Evolutionary conservation across 2,888 invertebrate genomes (phyloP).

Genomic region (Eumerus sabulonum): DNA sequence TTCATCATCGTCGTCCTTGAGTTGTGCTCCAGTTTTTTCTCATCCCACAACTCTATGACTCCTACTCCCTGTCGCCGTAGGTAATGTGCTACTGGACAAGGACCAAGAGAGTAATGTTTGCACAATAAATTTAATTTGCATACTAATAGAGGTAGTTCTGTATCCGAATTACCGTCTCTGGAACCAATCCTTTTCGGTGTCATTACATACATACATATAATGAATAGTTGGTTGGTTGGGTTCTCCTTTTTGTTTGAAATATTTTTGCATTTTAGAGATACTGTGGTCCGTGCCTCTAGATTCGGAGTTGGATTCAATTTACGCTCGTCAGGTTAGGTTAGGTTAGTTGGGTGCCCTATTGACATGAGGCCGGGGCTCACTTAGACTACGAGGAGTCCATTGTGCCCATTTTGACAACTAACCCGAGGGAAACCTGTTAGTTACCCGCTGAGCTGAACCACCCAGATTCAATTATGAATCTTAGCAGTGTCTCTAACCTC

Average conservation of each 20-base stretch:
- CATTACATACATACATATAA: conserved; percentile 54
- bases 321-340: too few relatives aligned
- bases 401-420: too few relatives aligned
- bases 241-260: conserved; percentile 2
- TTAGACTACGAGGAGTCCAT: too few relatives aligned
- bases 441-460: too few relatives aligned
- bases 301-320: too few relatives aligned
- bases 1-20: conserved; percentile 61
- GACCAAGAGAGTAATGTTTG: conserved; percentile 36
- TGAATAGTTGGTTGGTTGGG: conserved; percentile 27
- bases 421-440: too few relatives aligned
- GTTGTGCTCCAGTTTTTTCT: conserved; percentile 19
- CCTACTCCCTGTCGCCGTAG: not conserved
- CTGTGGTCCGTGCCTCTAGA: too few relatives aligned
- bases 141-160: conserved; percentile 46
- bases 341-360: too few relatives aligned
- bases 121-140: conserved; percentile 60
- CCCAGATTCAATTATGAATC: too few relatives aligned
- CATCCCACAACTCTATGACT: not conserved
- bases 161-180: not conserved
- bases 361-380: too few relatives aligned
- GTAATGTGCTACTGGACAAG: not conserved
- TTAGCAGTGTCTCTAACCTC: too few relatives aligned
- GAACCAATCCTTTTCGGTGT: conserved; percentile 21
- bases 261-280: too few relatives aligned